Conservation (phyloP, 2,888 invertebrate species). For the Ectemnius continuus region DNA sequence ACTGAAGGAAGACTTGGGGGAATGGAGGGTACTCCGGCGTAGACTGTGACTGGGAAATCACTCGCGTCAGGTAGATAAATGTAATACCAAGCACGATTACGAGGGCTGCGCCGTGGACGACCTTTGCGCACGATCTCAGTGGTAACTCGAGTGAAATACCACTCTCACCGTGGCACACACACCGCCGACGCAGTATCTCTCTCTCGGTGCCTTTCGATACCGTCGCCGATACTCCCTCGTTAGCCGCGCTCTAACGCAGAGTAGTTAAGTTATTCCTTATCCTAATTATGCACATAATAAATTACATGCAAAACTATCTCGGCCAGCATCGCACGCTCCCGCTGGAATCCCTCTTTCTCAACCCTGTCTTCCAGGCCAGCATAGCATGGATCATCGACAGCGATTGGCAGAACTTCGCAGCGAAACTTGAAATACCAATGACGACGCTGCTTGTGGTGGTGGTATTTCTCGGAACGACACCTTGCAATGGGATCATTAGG, state of each 20-base stretch:
- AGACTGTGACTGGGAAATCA: too few species aligned
- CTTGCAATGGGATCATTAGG: conserved; percentile 49
- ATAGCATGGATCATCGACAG: conserved; percentile 21
- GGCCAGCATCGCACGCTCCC: conserved; percentile 36
- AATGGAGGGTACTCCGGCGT: too few species aligned
- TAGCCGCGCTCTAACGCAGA: conserved; percentile 47
- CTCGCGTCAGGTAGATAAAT: too few species aligned
- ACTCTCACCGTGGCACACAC: conserved; percentile 20
- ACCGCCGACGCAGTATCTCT: conserved; percentile 7
- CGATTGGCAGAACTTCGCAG: conserved; percentile 43
- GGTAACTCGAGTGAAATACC: conserved; percentile 18
- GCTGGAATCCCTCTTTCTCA: conserved; percentile 15
- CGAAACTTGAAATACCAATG: conserved; percentile 9
- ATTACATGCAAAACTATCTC: conserved; percentile 53
- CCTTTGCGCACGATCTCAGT: too few species aligned
- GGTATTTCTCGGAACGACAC: conserved; percentile 50
- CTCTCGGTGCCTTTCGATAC: conserved; percentile 35
- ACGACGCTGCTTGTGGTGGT: conserved; percentile 14
- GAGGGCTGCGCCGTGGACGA: too few species aligned
- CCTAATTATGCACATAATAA: conserved; percentile 64
- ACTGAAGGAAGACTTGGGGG: too few species aligned
- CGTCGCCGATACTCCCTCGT: conserved; percentile 46
- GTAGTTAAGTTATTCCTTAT: conserved; percentile 57
- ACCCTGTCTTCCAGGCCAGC: neutral
- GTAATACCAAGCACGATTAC: too few species aligned